Evolutionary conservation across 2,797 vertebrate species (phyloP).

Genomic region (Toxotes lorentzi): DNA sequence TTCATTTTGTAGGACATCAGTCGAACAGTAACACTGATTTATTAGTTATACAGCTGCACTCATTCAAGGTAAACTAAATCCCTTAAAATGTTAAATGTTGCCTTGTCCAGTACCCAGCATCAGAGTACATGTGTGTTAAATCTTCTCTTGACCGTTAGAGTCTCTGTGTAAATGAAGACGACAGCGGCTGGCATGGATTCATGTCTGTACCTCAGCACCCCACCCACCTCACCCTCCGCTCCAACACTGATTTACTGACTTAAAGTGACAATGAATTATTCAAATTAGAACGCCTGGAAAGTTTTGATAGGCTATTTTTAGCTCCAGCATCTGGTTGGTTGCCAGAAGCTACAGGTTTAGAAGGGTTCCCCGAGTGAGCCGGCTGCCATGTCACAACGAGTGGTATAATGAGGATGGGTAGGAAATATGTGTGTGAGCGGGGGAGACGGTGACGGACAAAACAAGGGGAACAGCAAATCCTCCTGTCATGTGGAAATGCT

Average conservation of each 20-base stretch:
- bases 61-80: background rate
- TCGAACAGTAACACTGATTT: background rate
- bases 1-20: background rate
- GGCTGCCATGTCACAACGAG: constrained; percentile 70
- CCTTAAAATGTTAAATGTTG: background rate
- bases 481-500: constrained; percentile 47
- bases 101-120: background rate
- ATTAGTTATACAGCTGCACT: background rate
- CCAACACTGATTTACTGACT: constrained; percentile 39
- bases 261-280: constrained; percentile 77
- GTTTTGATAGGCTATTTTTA: constrained; percentile 78
- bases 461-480: constrained; percentile 47
- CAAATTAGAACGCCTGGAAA: constrained; percentile 71
- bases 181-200: constrained; percentile 40
- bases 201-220: constrained; percentile 30
- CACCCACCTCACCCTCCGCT: background rate
- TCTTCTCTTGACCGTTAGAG: constrained; percentile 21
- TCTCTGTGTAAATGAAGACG: constrained; percentile 21
- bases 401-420: constrained; percentile 62
- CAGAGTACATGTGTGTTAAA: constrained; percentile 5
- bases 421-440: constrained; percentile 11
- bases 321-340: constrained; percentile 60
- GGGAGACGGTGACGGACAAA: constrained; percentile 42
- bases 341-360: constrained; percentile 75
- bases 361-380: constrained; percentile 73